Evolutionary conservation across 2,113 vertebrate species (phyloP).

Genomic region (Leucopsar rothschildi): DNA sequence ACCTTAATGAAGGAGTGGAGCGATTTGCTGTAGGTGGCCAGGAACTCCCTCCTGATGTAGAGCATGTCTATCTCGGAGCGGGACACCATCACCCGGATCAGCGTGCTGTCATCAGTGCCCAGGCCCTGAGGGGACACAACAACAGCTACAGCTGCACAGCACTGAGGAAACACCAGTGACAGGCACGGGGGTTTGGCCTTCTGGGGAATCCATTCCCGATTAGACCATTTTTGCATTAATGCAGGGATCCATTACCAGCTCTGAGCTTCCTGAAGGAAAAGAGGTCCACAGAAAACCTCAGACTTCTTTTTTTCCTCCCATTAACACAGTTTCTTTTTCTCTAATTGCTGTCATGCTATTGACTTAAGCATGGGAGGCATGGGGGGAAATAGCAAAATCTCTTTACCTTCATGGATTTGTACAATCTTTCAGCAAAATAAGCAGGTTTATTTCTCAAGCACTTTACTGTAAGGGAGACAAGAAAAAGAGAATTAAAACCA

Average conservation of each 20-base stretch:
- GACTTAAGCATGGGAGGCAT: not conserved
- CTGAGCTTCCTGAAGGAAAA: not conserved
- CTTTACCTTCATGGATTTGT: slow-evolving; percentile 97
- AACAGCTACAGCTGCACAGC: not conserved
- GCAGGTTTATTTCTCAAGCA: slow-evolving; percentile 80
- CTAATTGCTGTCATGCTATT: not conserved
- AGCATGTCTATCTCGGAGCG: slow-evolving; percentile 92
- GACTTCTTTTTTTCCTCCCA: rapidly evolving
- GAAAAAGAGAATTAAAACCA: not conserved
- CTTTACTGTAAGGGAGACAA: slow-evolving; percentile 79
- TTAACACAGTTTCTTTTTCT: not conserved
- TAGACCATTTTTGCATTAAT: not conserved
- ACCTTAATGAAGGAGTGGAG: slow-evolving; percentile 97
- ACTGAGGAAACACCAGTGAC: not conserved
- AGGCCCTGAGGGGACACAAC: slow-evolving; percentile 75
- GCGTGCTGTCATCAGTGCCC: slow-evolving; percentile 88
- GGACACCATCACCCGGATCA: slow-evolving; percentile 94
- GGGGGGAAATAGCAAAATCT: not conserved
- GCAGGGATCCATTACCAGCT: not conserved
- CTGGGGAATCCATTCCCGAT: not conserved
- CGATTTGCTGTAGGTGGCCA: slow-evolving; percentile 87
- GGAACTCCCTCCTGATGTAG: slow-evolving; percentile 87
- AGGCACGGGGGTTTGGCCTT: not conserved
- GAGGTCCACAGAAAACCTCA: not conserved
- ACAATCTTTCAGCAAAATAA: slow-evolving; percentile 92